Percentiles rank a stretch among this genome's conserved stretches.
phyloP scores from a whole-genome alignment of 2,113 vertebrate genomes.

The Sakesphorus luctuosus region DNA sequence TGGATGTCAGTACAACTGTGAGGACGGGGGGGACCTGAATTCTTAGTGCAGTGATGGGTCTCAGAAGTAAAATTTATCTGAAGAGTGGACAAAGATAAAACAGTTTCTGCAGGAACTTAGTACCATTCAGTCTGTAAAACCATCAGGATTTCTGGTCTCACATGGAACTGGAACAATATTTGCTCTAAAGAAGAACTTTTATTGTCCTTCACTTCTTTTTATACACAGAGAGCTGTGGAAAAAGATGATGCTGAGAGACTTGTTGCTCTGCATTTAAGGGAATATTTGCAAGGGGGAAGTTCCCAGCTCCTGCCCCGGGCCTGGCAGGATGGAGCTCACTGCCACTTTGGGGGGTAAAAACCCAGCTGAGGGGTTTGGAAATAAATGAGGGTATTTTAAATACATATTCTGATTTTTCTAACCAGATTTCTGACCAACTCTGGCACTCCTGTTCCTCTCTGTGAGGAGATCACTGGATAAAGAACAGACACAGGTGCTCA shows the following conservation, averaged over 20 bases:
- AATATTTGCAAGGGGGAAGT: not conserved
- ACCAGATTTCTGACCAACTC: not conserved
- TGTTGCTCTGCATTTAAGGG: not conserved
- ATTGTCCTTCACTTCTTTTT: not conserved
- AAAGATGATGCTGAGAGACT: not conserved
- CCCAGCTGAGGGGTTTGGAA: not conserved
- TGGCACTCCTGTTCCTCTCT: not conserved
- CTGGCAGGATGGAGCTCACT: not conserved
- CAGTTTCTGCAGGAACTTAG: not conserved
- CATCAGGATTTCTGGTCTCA: not conserved
- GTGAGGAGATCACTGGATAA: not conserved
- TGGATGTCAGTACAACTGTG: not conserved
- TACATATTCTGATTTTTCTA: not conserved
- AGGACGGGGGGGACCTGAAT: not conserved
- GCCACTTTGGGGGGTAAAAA: not conserved
- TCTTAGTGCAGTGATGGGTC: not conserved
- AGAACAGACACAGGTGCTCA: not conserved
- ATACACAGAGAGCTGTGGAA: not conserved
- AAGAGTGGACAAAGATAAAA: not conserved
- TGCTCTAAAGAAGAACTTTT: not conserved
- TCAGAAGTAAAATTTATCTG: not conserved
- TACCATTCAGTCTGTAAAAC: not conserved
- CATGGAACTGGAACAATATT: not conserved
- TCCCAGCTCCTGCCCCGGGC: not conserved
- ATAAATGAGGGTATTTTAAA: not conserved